Evolutionary conservation across 1,140 invertebrate species (phyloP).

Genomic region (Hydropsyche tenuis): DNA sequence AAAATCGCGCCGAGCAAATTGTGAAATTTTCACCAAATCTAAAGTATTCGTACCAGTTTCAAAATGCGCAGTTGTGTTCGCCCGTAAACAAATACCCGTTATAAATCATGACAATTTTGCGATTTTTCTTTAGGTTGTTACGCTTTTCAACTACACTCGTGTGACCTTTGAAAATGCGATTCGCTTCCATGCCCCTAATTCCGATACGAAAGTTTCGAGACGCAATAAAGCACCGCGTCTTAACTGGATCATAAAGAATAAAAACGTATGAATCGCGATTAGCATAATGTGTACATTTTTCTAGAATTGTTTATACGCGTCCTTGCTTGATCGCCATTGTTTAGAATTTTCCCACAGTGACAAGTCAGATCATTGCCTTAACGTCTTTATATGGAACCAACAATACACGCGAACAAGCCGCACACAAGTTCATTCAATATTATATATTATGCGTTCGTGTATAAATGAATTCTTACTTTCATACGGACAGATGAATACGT

Average conservation of each 20-base stretch:
- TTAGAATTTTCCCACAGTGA: constrained; percentile 16
- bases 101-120: constrained; percentile 7
- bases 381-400: constrained; percentile 4
- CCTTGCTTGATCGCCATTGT: not conserved
- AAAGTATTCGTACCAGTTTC: constrained; percentile 1
- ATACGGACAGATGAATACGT: constrained; percentile 20
- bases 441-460: not conserved
- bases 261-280: no score
- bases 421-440: no score
- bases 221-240: no score
- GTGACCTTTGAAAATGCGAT: no score
- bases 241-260: no score
- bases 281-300: no score
- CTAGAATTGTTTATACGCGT: no score
- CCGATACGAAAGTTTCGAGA: no score
- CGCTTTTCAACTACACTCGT: no score
- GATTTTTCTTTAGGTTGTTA: no score
- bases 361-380: not conserved
- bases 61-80: not conserved
- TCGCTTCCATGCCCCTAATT: no score
- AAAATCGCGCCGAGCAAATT: constrained; percentile 6
- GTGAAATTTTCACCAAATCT: constrained; percentile 14
- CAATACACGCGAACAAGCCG: not conserved
- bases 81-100: constrained; percentile 3
- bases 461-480: constrained; percentile 23